Base-by-base conservation (phyloP, 2,888 invertebrate species). In the Argyresthia goedartella region DNA sequence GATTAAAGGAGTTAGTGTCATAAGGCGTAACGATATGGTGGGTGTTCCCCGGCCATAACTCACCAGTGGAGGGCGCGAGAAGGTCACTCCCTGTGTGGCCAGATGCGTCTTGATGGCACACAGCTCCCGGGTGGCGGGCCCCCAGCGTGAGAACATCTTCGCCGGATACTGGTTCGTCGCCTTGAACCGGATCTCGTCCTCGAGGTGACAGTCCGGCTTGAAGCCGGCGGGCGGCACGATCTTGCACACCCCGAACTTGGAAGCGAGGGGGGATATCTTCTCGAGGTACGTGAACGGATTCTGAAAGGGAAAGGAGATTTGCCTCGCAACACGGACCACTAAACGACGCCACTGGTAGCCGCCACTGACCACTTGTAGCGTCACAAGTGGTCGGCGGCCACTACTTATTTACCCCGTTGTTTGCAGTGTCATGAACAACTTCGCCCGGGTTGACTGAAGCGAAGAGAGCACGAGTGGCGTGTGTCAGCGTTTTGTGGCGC, bases 131-230 rank as follows among this genome's bases (percentile, higher is more conserved):
- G 94, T 91, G 61, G 93, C 95, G 0, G 95, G 93, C 0, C 97
- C 97, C 96, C 96, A 97, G 36, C 97, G 90, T 61, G 92, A 91
- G 61, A 93, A 88, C 90, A 97, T 91, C 57, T 95, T 93, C 62
- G 96, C 93, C 1, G 97, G 91, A 64, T 96, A 96, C 68, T 98
- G 98, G 75, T 96, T 95, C 57, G 93, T 93, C 0, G 95, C 94
- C 0, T 92, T 93, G 65, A 98, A 97, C 4, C 95, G 81, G 89
- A 95, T 92, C 55, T 95, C 94, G 57, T 97, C 96, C 10, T 92
- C 90, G 0, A 96, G 90, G 60, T 92, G 91, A 65, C 96, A 96
- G 57, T 94, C 93, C 0, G 82, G 73, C 64, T 91, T 91, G 65
- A 95, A 96, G 54, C 87, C 90, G 0, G 87, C 69, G 0, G 97